Conservation (phyloP, 2,888 invertebrate species). For the Neuroscelio doddi region DNA sequence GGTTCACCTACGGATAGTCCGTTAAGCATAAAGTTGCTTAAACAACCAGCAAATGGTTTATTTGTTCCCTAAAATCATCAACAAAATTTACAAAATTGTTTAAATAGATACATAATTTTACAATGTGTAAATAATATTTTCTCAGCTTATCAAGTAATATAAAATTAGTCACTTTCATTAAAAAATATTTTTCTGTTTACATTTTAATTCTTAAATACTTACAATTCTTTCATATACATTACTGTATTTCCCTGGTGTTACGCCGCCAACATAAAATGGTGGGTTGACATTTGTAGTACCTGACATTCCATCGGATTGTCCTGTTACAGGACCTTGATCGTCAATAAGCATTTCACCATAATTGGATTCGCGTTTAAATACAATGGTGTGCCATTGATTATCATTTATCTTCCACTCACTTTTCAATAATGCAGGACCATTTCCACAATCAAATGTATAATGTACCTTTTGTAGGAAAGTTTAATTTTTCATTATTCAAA, state of each 20-base stretch:
- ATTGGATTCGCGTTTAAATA: slow-evolving; percentile 77
- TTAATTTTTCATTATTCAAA: background rate
- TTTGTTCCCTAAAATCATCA: slow-evolving; percentile 74
- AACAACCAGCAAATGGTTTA: slow-evolving; percentile 87
- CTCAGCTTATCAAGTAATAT: no score
- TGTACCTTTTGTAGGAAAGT: slow-evolving; percentile 73
- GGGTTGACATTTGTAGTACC: slow-evolving; percentile 77
- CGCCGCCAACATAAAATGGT: slow-evolving; percentile 88
- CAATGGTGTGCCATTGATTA: slow-evolving; percentile 85
- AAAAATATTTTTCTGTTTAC: no score
- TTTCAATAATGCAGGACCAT: slow-evolving; percentile 75
- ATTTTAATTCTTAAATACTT: slow-evolving; percentile 39
- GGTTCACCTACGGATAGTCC: slow-evolving; percentile 79
- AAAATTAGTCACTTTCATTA: no score
- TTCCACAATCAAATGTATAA: slow-evolving; percentile 83
- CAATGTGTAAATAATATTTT: no score
- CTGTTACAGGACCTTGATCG: slow-evolving; percentile 74
- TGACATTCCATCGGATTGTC: slow-evolving; percentile 73
- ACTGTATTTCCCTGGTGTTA: slow-evolving; percentile 74
- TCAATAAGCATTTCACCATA: slow-evolving; percentile 81
- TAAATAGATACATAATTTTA: no score
- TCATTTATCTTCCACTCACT: slow-evolving; percentile 79
- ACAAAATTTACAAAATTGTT: no score
- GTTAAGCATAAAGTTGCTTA: slow-evolving; percentile 84
- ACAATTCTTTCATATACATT: slow-evolving; percentile 67